Evolutionary conservation across 2,797 vertebrate genomes (phyloP).

Genomic region (Danio choprae): DNA sequence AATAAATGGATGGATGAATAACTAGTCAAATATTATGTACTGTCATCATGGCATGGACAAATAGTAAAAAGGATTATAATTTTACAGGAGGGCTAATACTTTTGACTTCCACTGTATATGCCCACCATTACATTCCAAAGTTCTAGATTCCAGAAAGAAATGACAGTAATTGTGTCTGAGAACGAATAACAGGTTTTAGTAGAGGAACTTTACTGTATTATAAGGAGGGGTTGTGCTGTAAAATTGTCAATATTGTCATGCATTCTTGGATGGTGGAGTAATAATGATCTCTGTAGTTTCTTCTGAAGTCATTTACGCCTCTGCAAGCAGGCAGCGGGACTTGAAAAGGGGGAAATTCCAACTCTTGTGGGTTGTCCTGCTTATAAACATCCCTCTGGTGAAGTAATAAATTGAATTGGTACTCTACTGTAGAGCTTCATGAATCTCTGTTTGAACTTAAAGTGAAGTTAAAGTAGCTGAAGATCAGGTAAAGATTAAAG

Average conservation of each 20-base stretch:
- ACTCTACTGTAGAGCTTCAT: neutral
- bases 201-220: conserved; percentile 4
- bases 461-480: neutral
- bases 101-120: too few species aligned
- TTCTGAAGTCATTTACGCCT: conserved; percentile 29
- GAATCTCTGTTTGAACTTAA: conserved; percentile 17
- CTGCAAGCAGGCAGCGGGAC: conserved; percentile 4
- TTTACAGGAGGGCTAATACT: too few species aligned
- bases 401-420: conserved; percentile 33
- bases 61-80: too few species aligned
- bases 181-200: conserved; percentile 1
- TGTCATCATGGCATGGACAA: too few species aligned
- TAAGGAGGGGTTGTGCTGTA: conserved; percentile 36
- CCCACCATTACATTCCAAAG: conserved; percentile 25
- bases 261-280: conserved; percentile 69
- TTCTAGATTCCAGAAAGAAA: conserved; percentile 1
- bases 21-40: too few species aligned
- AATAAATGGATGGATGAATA: too few species aligned
- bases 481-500: neutral
- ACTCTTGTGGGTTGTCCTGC: conserved; percentile 20
- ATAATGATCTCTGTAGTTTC: conserved; percentile 49
- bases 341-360: conserved; percentile 53
- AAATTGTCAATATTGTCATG: conserved; percentile 51
- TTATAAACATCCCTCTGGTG: conserved; percentile 25
- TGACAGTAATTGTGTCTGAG: conserved; percentile 25